Base-by-base conservation (phyloP, 1,140 invertebrate species). In the Alviniconcha marisindica region DNA sequence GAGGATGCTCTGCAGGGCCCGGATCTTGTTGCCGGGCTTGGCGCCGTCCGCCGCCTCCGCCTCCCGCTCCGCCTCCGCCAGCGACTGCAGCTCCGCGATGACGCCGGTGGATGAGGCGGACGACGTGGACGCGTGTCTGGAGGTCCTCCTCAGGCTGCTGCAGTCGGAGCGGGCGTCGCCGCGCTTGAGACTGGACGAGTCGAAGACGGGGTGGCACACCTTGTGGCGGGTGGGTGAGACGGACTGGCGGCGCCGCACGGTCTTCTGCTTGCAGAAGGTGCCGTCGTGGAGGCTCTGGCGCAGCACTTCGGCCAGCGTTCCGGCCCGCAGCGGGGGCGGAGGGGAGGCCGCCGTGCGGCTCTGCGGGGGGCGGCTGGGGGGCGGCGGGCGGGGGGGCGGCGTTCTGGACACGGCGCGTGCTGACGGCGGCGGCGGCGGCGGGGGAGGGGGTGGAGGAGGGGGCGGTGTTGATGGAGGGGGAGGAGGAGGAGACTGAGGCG, bases 1-100 rank as follows among this genome's bases (percentile, higher is more conserved):
- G 31, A 84, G 54, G 63, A 84, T 81, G 60, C 77, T 76, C 60
- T 84, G 83, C 38, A 84, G 56, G 24, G 79, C 74, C 44, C 48
- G 81, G 33, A 84, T 84, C 48, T 82, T 84, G 33, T 60, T 54
- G 1, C 36, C 79, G 40, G 71, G 66, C 40, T 77, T 82, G 18
- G 42, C n/a, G 44, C 56, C 73, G 1, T 42, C 74, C 31, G 69
- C 54, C 12, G 33, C 51, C 38, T 60, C 82, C 76, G 24, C 76
- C 14, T 48, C 48, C 38, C 36, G 24, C 14, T 56, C 44, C 4
- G 24, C 21, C 21, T 77, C 76, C n/a, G 31, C 15, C 44, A 56
- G 76, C 44, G 31, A 24, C 24, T 44, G 10, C 74, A 44, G 14
- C 40, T 31, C 44, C 28, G 51, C 76, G 0, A 33, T 33, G 44